Evolutionary conservation across 2,797 vertebrate genomes (phyloP).

Genomic region (Staurois parvus): DNA sequence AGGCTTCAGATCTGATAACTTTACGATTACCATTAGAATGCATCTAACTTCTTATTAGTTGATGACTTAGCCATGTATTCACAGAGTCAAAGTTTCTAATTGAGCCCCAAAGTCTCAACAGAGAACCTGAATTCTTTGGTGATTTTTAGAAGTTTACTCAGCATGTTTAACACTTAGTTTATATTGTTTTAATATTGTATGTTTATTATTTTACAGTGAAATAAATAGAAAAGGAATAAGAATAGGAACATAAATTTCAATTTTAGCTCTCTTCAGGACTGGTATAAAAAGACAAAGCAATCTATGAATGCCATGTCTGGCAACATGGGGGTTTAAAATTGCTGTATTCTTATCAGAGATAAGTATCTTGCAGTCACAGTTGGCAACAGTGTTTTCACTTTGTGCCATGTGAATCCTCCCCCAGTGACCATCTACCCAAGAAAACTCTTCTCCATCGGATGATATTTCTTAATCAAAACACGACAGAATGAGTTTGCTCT

Average conservation of each 20-base stretch:
- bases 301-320: conserved; percentile 41
- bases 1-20: no score
- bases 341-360: conserved; percentile 54
- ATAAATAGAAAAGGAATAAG: not conserved
- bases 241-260: conserved; percentile 21
- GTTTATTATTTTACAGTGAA: no score
- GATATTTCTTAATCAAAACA: conserved; percentile 62
- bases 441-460: conserved; percentile 50
- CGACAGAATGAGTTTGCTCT: conserved; percentile 55
- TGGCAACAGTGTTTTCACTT: conserved; percentile 50
- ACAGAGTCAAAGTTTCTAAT: no score
- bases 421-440: conserved; percentile 50
- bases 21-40: no score
- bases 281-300: conserved; percentile 18
- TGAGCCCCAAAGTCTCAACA: no score
- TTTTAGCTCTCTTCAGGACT: not conserved
- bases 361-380: conserved; percentile 58
- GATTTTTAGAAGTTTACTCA: no score
- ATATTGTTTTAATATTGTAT: no score
- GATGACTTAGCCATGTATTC: no score
- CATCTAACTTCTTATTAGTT: no score
- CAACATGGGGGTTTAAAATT: conserved; percentile 45
- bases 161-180: no score
- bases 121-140: no score
- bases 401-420: conserved; percentile 49